Evolutionary conservation across 1,140 invertebrate species (phyloP), one percentile per base, ranked within the genome.

Genomic region (Odontomachus brunneus): DNA sequence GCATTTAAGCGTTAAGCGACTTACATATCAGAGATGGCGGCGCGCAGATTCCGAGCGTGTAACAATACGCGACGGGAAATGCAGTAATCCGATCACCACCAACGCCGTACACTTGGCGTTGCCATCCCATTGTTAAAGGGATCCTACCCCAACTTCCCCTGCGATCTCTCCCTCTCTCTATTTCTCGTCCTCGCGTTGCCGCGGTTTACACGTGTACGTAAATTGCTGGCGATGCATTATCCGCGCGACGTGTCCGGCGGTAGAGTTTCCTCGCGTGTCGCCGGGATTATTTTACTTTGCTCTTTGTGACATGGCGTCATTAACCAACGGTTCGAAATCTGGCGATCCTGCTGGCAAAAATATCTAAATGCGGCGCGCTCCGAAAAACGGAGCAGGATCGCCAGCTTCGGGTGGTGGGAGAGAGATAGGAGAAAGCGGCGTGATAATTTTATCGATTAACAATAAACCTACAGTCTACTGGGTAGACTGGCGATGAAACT

Each of bases 1-100:
- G 75, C 63, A 78, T 78, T 44, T 76, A 78, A 49, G 74, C 63
- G 17, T 69, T 59, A 80, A 71, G 75, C 65, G 75, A 80, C 65
- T 80, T 80, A 80, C 65, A 71, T 80, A 80, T 80, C 65, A 24
- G 65, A 66, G 44, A 29, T 57, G 51, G 75, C 63, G 75, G 29
- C 33, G 63, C 63, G 75, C 75, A 69, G 63, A 80, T 80, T 80
- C 51, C 33, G 38, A 67, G 75, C 75, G 75, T 80, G 75, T 80
- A 80, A 80, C 75, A 80, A 80, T 80, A 71, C 75, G 75, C 75
- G 65, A 80, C 75, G 33, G 53, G 75, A 80, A 80, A 80, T 80
- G 75, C 75, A 67, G 75, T 80, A 80, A 80, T 80, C 65, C 75
- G 65, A 80, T 80, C 75, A 80, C 51, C 33, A 33, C 12, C 33